These are phyloP conservation scores for Molossus alvarezi DNA, from an alignment of 2,797 vertebrate genomes.

Conservation along the genomic window DNA sequence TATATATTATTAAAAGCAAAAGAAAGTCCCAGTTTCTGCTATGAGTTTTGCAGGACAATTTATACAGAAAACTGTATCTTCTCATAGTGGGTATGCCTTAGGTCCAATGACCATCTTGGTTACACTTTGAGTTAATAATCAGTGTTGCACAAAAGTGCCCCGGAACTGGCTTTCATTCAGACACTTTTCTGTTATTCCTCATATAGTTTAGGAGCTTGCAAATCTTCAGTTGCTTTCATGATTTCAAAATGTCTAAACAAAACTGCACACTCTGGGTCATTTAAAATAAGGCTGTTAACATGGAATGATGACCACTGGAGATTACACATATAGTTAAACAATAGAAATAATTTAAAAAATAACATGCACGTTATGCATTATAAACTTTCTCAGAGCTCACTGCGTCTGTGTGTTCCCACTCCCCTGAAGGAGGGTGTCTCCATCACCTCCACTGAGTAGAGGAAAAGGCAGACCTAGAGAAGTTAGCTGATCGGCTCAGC, in stretches of 20 bases:
- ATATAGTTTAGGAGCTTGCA: neutral
- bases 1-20: conserved; percentile 33
- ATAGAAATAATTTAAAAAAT: conserved; percentile 43
- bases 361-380: neutral
- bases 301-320: neutral
- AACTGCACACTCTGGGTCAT: neutral
- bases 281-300: conserved; percentile 2
- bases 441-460: neutral
- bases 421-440: neutral
- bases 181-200: neutral
- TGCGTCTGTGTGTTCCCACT: neutral
- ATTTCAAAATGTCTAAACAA: conserved; percentile 43
- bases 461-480: neutral
- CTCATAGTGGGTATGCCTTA: neutral
- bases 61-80: neutral
- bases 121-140: neutral
- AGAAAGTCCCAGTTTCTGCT: conserved; percentile 62
- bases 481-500: neutral
- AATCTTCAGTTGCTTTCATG: conserved; percentile 2
- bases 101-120: neutral
- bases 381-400: neutral
- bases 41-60: neutral
- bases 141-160: neutral
- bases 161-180: neutral
- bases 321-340: neutral